Conservation (phyloP, 2,888 invertebrate species). For the Corythucha ciliata region DNA sequence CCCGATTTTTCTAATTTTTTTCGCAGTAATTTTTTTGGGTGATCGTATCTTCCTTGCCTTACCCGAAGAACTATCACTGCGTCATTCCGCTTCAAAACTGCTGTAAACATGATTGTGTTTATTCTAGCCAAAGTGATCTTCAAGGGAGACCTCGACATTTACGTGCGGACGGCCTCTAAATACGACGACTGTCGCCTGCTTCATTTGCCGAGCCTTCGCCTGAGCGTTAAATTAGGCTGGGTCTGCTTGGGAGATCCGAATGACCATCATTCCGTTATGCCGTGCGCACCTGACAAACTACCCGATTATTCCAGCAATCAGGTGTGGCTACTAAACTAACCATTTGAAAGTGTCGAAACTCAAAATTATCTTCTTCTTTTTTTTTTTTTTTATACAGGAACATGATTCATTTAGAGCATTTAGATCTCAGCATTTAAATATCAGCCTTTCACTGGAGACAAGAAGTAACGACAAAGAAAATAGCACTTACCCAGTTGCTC, state of each 20-base stretch:
- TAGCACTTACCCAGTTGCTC: slow-evolving; percentile 57
- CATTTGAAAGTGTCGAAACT: not conserved
- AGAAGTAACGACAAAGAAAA: slow-evolving; percentile 44
- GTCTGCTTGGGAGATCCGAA: slow-evolving; percentile 84
- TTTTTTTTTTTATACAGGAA: slow-evolving; percentile 47
- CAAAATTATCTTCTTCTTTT: slow-evolving; percentile 8
- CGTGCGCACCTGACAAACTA: slow-evolving; percentile 90
- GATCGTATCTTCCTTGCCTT: too few species aligned
- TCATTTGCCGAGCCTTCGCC: slow-evolving; percentile 78
- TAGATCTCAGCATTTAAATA: slow-evolving; percentile 74
- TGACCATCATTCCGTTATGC: slow-evolving; percentile 91
- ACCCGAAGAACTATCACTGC: too few species aligned
- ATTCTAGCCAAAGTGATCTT: slow-evolving; percentile 69
- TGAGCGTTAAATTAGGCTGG: slow-evolving; percentile 81
- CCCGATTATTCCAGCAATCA: slow-evolving; percentile 96
- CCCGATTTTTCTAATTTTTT: slow-evolving; percentile 9
- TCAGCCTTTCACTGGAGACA: slow-evolving; percentile 69
- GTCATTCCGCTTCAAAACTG: too few species aligned
- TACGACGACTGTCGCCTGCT: slow-evolving; percentile 95
- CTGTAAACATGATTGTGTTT: too few species aligned
- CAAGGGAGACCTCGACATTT: slow-evolving; percentile 88
- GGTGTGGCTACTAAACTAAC: slow-evolving; percentile 24
- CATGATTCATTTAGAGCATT: slow-evolving; percentile 95
- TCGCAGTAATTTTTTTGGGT: slow-evolving; percentile 9
- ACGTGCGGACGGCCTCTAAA: slow-evolving; percentile 93